phyloP scores from a whole-genome alignment of 2,113 vertebrate species.

The Scophthalmus maximus region DNA sequence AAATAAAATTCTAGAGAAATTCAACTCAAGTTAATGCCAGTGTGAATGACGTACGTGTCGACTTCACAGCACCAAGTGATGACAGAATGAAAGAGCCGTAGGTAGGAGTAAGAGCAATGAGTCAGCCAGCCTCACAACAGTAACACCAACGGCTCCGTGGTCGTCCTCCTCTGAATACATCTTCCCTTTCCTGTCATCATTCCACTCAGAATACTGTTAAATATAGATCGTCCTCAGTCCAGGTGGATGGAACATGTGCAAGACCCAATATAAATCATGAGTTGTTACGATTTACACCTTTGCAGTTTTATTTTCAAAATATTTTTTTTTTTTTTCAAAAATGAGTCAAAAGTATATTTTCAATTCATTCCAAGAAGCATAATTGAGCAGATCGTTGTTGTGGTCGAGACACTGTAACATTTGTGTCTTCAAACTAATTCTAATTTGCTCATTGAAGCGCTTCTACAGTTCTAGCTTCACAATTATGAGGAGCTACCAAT shows the following conservation, averaged over 20 bases:
- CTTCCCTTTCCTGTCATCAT: constrained; percentile 7
- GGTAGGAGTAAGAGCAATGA: constrained; percentile 63
- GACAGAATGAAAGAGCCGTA: constrained; percentile 28
- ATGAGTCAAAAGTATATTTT: background rate
- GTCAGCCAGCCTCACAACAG: constrained; percentile 43
- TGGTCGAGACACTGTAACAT: background rate
- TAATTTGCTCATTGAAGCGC: background rate
- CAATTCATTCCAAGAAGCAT: background rate
- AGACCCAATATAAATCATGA: background rate
- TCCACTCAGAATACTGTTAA: constrained; percentile 44
- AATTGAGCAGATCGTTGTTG: background rate
- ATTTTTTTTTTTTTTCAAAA: background rate
- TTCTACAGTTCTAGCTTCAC: background rate
- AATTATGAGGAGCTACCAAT: background rate
- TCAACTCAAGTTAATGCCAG: background rate
- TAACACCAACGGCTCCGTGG: constrained; percentile 27
- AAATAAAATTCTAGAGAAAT: background rate
- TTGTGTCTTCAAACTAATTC: background rate
- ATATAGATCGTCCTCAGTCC: constrained; percentile 20
- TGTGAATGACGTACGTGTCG: background rate
- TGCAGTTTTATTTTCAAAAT: background rate
- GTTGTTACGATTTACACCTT: background rate
- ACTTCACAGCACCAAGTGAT: background rate
- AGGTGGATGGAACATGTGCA: constrained; percentile 21
- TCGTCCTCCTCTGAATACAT: constrained; percentile 15